Base-by-base conservation (phyloP, 2,797 vertebrate genomes). In the Chelon auratus region DNA sequence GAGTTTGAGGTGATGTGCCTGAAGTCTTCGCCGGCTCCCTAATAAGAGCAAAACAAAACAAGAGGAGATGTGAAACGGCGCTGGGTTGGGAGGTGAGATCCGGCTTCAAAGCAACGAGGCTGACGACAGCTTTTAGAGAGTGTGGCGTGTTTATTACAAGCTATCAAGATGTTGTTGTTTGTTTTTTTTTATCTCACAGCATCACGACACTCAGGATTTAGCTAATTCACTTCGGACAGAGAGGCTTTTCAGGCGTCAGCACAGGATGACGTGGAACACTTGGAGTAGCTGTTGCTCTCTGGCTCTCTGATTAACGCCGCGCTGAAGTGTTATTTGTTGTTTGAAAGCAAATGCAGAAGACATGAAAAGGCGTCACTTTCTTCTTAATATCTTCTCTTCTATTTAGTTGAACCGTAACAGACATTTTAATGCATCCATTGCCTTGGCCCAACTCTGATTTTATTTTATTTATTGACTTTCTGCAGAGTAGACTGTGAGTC, bases 21-120 rank as follows among this genome's bases (percentile, higher is more conserved):
- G 55, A 68, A 82, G 76, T 83, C 61, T 77, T 67, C 51, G 71
- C 59, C 73, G 77, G 82, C 75, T 85, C 56, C 56, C 67, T 84
- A 86, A 81, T 78, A 81, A 85, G 65, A 84, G 80, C 75, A 76
- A 81, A 76, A 58, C 72, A 79, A 82, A 81, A 85, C 47, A 82
- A 64, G 64, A 72, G 53, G 40, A 83, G 75, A 76, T 15, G 42
- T 72, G 43, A 75, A 68, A 81, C 61, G 59, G 64, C 75, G 82
- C 40, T 42, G 52, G 60, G 62, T 80, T 65, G 65, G 57, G 66
- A 87, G 83, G 75, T 84, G 72, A 83, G 71, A 47, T 70, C 55
- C 6, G 42, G 76, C 87, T 87, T 93, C 90, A 91, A 91, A 92
- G 84, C 78, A 71, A 43, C 58, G 78, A 58, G 67, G 69, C 83